Evolutionary conservation across 2,113 vertebrate genomes (phyloP), one percentile per base, ranked within the genome.

Genomic region (Plecturocebus donacophilus): DNA sequence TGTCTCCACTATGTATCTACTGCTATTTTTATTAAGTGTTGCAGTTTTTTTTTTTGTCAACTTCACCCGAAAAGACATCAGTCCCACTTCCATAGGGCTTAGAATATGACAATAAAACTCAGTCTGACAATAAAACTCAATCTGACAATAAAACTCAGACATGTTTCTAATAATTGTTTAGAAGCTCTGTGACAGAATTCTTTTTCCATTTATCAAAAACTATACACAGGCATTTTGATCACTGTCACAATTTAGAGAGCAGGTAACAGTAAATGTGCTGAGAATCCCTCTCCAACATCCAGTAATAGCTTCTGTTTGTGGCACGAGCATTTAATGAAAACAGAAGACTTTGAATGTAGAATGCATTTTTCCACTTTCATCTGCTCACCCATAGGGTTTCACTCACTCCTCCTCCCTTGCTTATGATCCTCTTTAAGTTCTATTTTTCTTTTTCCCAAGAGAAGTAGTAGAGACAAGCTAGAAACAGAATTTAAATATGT

Each of bases 121-220:
- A 90, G 80, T n/a, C n/a, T n/a, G n/a, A n/a, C n/a, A n/a, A n/a
- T n/a, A n/a, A n/a, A 96, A 97, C 70, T 42, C 38, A 56, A 21
- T 73, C n/a, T 75, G 52, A 90, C 42, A 87, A 5, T 92, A 87
- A 70, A 80, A 35, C 49, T 87, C 76, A 90, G 80, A 90, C 70
- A 23, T 81, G 77, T 87, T 88, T 85, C 90, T 95, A 88, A 96
- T 86, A 94, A 52, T 66, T 40, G 0, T 88, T 95, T 92, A 96
- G 90, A 88, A 92, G 88, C 66, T 76, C 68, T 19, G 68, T 94
- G 93, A 87, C 91, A 95, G 81, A 58, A 93, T 93, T 90, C 87
- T 92, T 87, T 77, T 86, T 88, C 76, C 58, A 66, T 97, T 90
- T 85, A 71, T 97, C 96, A 95, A 79, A 90, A 91, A 54, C 52